phyloP scores from a whole-genome alignment of 1,140 invertebrate species.

The Zaprionus africanus region DNA sequence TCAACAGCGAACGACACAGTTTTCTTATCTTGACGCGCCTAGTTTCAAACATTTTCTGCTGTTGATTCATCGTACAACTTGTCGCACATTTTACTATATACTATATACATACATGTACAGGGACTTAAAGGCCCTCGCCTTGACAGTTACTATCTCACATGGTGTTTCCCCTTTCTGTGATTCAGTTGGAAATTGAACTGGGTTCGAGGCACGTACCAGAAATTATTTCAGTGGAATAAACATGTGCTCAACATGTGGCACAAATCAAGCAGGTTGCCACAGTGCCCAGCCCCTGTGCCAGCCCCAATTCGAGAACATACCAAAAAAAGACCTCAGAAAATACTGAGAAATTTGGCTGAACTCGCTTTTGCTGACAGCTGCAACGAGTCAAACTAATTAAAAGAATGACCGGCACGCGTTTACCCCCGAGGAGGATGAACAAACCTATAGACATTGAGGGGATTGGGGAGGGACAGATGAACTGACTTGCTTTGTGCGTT shows the following conservation, averaged over 20 bases:
- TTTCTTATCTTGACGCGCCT: neutral
- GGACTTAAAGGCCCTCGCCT: neutral
- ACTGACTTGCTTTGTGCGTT: constrained; percentile 13
- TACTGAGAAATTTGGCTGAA: constrained; percentile 34
- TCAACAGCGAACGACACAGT: neutral
- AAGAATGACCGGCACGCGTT: constrained; percentile 37
- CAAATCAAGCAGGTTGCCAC: constrained; percentile 34
- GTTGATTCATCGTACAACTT: neutral
- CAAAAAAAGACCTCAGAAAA: neutral
- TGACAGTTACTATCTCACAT: constrained; percentile 32
- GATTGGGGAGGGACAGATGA: constrained; percentile 6
- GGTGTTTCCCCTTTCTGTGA: constrained; percentile 5
- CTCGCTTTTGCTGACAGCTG: constrained; percentile 31
- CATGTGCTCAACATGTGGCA: constrained; percentile 37
- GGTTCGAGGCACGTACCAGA: constrained; percentile 23
- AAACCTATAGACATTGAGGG: neutral
- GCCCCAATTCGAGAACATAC: neutral
- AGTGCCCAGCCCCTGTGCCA: neutral
- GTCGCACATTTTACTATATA: neutral
- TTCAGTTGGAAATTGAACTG: constrained; percentile 8
- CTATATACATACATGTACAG: neutral
- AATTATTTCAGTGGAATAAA: constrained; percentile 30
- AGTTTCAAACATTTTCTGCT: constrained; percentile 3
- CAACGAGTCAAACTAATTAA: constrained; percentile 50
- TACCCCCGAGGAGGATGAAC: neutral